Percentiles rank a stretch among this genome's conserved stretches.
Conservation (phyloP, 2,888 invertebrate species). For the Trissolcus brochymenae region DNA sequence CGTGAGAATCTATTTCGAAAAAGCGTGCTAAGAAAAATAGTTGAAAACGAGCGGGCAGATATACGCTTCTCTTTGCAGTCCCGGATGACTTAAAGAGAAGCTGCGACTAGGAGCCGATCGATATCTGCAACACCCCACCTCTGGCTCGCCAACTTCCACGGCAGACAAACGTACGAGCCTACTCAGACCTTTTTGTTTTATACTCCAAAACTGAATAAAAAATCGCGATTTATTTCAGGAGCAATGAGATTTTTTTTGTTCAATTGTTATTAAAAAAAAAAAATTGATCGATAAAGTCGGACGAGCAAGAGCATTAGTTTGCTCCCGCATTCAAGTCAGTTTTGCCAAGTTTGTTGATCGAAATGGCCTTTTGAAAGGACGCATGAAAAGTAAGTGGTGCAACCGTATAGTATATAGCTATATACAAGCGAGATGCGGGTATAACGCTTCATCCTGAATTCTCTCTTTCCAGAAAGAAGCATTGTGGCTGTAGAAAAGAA, state of each 20-base stretch:
- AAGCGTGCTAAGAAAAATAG: conserved; percentile 34
- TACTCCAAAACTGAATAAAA: conserved; percentile 14
- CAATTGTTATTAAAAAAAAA: background rate
- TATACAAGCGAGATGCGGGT: conserved; percentile 40
- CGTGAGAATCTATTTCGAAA: conserved; percentile 35
- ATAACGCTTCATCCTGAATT: conserved; percentile 23
- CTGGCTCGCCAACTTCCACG: conserved; percentile 37
- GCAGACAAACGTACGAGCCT: conserved; percentile 34
- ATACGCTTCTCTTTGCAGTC: conserved; percentile 59
- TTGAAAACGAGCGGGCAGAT: conserved; percentile 45
- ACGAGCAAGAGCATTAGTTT: too few relatives aligned
- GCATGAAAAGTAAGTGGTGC: conserved; percentile 14
- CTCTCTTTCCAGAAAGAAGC: conserved; percentile 29
- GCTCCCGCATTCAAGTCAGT: too few relatives aligned
- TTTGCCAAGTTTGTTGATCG: background rate
- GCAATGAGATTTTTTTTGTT: too few relatives aligned
- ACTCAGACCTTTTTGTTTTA: conserved; percentile 21
- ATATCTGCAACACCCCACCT: conserved; percentile 64
- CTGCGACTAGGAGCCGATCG: conserved; percentile 73
- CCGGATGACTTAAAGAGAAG: conserved; percentile 75
- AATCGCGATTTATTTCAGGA: too few relatives aligned
- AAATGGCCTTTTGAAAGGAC: background rate
- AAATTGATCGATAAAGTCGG: too few relatives aligned
- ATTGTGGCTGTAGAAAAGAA: conserved; percentile 25
- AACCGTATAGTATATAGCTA: conserved; percentile 2